Percentiles rank a stretch among this genome's conserved stretches.
phyloP scores from a whole-genome alignment of 2,888 invertebrate genomes.

The Deilephila porcellus region DNA sequence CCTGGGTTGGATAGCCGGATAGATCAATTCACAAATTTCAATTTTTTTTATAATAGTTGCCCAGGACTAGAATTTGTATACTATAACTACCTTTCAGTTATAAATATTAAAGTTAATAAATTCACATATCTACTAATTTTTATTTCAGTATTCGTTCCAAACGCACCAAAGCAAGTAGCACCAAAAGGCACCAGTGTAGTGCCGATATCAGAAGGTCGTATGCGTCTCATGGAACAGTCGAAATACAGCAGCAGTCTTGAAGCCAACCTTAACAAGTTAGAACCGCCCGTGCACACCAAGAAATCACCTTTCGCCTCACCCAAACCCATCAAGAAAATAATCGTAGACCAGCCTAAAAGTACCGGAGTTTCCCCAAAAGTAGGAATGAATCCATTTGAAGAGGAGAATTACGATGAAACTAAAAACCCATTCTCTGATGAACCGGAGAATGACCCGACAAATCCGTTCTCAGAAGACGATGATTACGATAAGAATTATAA shows the following conservation, averaged over 20 bases:
- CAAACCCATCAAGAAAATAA: conserved; percentile 42
- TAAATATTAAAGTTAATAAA: too few relatives aligned
- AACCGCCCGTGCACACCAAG: conserved; percentile 60
- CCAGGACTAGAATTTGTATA: too few relatives aligned
- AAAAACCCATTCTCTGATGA: conserved; percentile 88
- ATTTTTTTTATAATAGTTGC: too few relatives aligned
- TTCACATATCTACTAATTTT: conserved; percentile 1
- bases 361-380: conserved; percentile 54
- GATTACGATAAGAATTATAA: conserved; percentile 91
- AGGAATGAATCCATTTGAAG: conserved; percentile 73
- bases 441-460: conserved; percentile 75
- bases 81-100: too few relatives aligned
- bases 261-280: conserved; percentile 79
- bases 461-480: conserved; percentile 82
- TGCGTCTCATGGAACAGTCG: conserved; percentile 81
- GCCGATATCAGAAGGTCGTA: conserved; percentile 84
- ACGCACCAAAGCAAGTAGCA: conserved; percentile 60
- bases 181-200: conserved; percentile 73
- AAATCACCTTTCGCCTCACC: conserved; percentile 56
- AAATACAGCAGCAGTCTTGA: conserved; percentile 86
- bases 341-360: conserved; percentile 45
- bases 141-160: conserved; percentile 72
- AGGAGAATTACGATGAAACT: conserved; percentile 83
- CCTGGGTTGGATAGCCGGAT: too few relatives aligned
- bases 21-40: too few relatives aligned